Base-by-base conservation (phyloP, 2,888 invertebrate species). In the Nipponacmea schrenckii region DNA sequence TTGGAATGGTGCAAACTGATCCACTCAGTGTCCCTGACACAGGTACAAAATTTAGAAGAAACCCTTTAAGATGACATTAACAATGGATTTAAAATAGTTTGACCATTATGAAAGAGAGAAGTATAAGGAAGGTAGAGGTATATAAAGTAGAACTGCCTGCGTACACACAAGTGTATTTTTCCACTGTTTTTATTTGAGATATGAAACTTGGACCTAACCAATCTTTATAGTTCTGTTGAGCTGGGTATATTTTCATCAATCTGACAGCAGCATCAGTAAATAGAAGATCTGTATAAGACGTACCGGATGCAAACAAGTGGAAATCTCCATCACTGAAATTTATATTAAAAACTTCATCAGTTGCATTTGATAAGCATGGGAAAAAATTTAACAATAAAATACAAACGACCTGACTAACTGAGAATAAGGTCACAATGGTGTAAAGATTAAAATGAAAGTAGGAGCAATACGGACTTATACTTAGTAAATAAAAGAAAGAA, bases 181-280 rank as follows among this genome's bases (percentile, higher is more conserved):
- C 80, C 14, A 86, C 75, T 39, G 81, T 83, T 64, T 82, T 79
- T 17, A 84, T 79, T 71, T 85, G 83, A 20, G 79, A 80, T 39
- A 85, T 78, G 70, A 86, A 86, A 46, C 83, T 78, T 39, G 77
- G 74, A 1, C 86, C 87, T 1, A 89, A 81, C 74, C 85, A 89
- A 5, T 71, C 68, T 44, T 77, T 67, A 74, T 87, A 87, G 67
- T 79, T 81, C 74, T 87, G 87, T 39, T 79, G 76, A 26, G 92
- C 91, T 68, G 92, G 91, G 0, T 92, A 91, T 39, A 98, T 91
- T 0, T 94, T 91, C 80, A 93, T 92, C 44, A 98, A 90, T 78
- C 96, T 94, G 26, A 96, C 94, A 0, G 98, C 95, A 0, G 97
- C 95, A 88, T 98, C 98, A 90, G 96, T 96, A 90, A 98, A 98